phyloP scores from a whole-genome alignment of 2,113 vertebrate species.

The Nothobranchius kuhntae region DNA sequence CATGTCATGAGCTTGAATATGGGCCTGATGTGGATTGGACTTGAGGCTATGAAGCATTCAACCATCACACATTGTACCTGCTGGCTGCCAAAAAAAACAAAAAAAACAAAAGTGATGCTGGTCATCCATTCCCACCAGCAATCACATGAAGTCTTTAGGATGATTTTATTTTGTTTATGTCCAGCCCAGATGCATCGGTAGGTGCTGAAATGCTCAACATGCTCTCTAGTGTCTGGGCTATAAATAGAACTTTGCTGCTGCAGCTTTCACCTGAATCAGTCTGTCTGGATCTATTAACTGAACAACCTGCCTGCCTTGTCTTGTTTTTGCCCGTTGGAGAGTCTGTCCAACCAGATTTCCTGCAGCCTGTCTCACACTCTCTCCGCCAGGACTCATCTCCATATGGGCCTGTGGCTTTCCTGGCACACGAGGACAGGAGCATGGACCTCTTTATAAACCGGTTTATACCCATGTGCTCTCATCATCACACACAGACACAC shows the following conservation, averaged over 20 bases:
- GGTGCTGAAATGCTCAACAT: slow-evolving; percentile 37
- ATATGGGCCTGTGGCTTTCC: slow-evolving; percentile 1
- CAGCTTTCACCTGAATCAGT: slow-evolving; percentile 54
- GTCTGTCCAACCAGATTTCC: slow-evolving; percentile 32
- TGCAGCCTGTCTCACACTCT: slow-evolving; percentile 10
- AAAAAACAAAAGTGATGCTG: too few relatives aligned
- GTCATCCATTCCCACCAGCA: slow-evolving; percentile 11
- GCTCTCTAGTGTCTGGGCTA: slow-evolving; percentile 54
- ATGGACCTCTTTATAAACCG: not conserved
- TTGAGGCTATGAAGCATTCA: too few relatives aligned
- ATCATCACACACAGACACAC: not conserved
- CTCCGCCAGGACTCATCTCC: slow-evolving; percentile 18
- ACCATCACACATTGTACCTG: too few relatives aligned
- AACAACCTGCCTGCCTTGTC: slow-evolving; percentile 39
- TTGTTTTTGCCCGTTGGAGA: slow-evolving; percentile 33
- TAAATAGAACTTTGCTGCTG: slow-evolving; percentile 64
- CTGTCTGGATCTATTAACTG: slow-evolving; percentile 59
- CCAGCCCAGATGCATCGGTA: slow-evolving; percentile 52
- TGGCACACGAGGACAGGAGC: slow-evolving; percentile 21
- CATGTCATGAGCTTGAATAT: too few relatives aligned
- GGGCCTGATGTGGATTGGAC: too few relatives aligned
- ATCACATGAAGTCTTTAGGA: not conserved
- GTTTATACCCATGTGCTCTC: not conserved
- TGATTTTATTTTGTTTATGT: slow-evolving; percentile 39
- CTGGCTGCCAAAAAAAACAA: too few relatives aligned